Evolutionary conservation across 2,888 invertebrate species (phyloP).

Genomic region (Steinernema scapterisci): DNA sequence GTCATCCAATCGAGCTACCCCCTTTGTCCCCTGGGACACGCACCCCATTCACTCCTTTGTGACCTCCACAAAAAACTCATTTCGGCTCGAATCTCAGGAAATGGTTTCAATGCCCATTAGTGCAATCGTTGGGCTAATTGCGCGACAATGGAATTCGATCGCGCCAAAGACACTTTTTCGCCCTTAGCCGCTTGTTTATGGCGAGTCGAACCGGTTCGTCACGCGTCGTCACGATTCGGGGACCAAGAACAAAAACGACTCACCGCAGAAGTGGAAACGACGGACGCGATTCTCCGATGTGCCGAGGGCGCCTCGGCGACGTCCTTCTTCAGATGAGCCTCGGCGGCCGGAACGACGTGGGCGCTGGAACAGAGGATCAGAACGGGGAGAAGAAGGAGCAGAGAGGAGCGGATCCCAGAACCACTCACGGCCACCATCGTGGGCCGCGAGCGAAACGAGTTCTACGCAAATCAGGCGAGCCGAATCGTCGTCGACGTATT

Average conservation of each 20-base stretch:
- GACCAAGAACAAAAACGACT: background rate
- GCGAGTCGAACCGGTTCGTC: slow-evolving; percentile 2
- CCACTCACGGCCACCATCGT: slow-evolving; percentile 26
- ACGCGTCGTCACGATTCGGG: background rate
- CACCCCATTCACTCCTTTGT: background rate
- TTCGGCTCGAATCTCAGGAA: slow-evolving; percentile 6
- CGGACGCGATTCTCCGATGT: background rate
- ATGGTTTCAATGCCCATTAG: slow-evolving; percentile 29
- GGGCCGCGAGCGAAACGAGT: slow-evolving; percentile 26
- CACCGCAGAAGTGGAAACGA: slow-evolving; percentile 18
- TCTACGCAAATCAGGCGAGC: background rate
- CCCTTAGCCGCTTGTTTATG: slow-evolving; percentile 17
- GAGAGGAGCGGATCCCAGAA: background rate
- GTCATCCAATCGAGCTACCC: too few relatives aligned
- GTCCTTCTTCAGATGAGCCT: slow-evolving; percentile 14
- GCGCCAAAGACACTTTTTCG: slow-evolving; percentile 8
- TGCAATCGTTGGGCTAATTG: slow-evolving; percentile 28
- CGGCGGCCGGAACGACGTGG: background rate
- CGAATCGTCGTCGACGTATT: background rate
- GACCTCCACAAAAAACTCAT: slow-evolving; percentile 1
- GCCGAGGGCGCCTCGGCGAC: slow-evolving; percentile 26
- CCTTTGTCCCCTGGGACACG: too few relatives aligned
- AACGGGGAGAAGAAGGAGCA: background rate
- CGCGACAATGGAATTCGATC: slow-evolving; percentile 26
- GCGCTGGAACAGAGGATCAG: slow-evolving; percentile 1